phyloP scores from a whole-genome alignment of 2,888 invertebrate genomes.

The Leistus spinibarbis region DNA sequence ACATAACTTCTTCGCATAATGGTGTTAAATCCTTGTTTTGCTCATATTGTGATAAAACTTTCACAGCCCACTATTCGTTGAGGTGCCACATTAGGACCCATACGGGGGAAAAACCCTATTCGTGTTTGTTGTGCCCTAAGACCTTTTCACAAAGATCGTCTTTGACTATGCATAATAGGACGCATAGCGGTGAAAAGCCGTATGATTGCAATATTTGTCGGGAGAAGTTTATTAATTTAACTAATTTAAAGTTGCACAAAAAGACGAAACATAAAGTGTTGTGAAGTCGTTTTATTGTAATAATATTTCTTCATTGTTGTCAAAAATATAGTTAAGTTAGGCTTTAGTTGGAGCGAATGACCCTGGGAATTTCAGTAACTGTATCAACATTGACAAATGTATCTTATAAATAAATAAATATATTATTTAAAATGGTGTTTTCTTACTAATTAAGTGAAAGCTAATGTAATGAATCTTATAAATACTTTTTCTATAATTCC shows the following conservation, averaged over 20 bases:
- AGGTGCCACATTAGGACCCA: slow-evolving; percentile 59
- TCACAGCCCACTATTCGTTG: slow-evolving; percentile 3
- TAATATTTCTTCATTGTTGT: no score
- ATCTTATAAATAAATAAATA: not conserved
- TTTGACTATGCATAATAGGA: slow-evolving; percentile 54
- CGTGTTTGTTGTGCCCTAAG: slow-evolving; percentile 52
- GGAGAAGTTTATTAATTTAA: slow-evolving; percentile 25
- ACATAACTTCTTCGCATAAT: slow-evolving; percentile 54
- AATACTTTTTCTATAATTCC: not conserved
- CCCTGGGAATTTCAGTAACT: no score
- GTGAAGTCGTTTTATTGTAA: no score
- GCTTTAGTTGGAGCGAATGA: no score
- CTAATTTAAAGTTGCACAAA: slow-evolving; percentile 23
- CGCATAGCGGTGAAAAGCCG: slow-evolving; percentile 54
- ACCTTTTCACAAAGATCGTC: slow-evolving; percentile 49
- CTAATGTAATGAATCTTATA: not conserved
- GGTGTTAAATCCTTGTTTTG: slow-evolving; percentile 47
- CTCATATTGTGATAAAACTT: slow-evolving; percentile 24
- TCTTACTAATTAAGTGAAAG: not conserved
- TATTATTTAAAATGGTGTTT: not conserved
- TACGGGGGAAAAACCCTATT: slow-evolving; percentile 61
- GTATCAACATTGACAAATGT: not conserved
- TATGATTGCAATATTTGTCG: slow-evolving; percentile 28
- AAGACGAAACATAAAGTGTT: slow-evolving; percentile 36
- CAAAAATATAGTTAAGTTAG: no score